phyloP scores from a whole-genome alignment of 2,888 invertebrate species.

The Pterostichus niger region DNA sequence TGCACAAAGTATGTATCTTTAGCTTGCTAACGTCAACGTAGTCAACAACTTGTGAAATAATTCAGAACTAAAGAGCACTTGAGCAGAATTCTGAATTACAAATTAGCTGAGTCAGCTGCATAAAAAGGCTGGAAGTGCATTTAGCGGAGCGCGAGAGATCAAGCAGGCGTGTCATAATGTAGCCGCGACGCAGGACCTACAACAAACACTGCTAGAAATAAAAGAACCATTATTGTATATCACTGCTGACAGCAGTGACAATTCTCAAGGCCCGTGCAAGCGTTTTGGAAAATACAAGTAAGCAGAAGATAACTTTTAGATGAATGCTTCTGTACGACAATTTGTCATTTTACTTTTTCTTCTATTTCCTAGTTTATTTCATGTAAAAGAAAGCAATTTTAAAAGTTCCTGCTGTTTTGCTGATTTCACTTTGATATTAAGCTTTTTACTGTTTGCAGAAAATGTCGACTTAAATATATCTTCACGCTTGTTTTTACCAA shows the following conservation, averaged over 20 bases:
- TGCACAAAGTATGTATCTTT: background rate
- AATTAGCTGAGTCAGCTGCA: slow-evolving; percentile 30
- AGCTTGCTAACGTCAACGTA: no score
- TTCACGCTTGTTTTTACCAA: slow-evolving; percentile 4
- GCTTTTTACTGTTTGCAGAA: slow-evolving; percentile 25
- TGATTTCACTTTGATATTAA: slow-evolving; percentile 44
- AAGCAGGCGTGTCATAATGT: slow-evolving; percentile 43
- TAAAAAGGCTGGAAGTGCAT: slow-evolving; percentile 31
- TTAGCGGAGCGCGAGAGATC: slow-evolving; percentile 12
- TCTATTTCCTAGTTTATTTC: slow-evolving; percentile 50
- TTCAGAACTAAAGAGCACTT: slow-evolving; percentile 8
- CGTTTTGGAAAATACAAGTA: slow-evolving; percentile 57
- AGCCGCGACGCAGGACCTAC: slow-evolving; percentile 31
- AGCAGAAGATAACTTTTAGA: slow-evolving; percentile 61
- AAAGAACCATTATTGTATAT: slow-evolving; percentile 62
- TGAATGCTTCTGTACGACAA: slow-evolving; percentile 47
- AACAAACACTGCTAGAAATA: slow-evolving; percentile 58
- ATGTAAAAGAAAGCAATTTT: slow-evolving; percentile 46
- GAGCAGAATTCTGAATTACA: slow-evolving; percentile 1
- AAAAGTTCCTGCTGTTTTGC: slow-evolving; percentile 37
- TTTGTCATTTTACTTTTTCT: slow-evolving; percentile 52
- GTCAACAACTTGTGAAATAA: background rate
- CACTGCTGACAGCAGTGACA: slow-evolving; percentile 53
- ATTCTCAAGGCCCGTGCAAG: slow-evolving; percentile 50
- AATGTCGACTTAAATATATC: slow-evolving; percentile 12